Percentiles rank a stretch among this genome's conserved stretches.
These are phyloP conservation scores for Ischnura elegans DNA, from an alignment of 2,888 invertebrate genomes.

Conservation along the genomic window DNA sequence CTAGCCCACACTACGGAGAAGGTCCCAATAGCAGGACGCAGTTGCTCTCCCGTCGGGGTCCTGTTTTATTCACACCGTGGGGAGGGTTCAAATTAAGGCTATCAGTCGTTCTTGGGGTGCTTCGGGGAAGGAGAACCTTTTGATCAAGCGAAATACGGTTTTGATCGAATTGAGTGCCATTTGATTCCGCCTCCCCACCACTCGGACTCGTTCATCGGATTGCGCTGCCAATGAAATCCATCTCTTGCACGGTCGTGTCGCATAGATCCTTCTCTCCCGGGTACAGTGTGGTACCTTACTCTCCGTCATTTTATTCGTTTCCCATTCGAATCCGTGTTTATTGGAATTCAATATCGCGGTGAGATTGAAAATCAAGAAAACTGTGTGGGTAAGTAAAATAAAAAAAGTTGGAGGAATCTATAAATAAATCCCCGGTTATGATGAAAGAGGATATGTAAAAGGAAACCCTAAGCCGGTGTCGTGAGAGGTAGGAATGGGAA, in stretches of 20 bases:
- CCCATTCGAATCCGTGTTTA: not conserved
- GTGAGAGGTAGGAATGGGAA: not conserved
- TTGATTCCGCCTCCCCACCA: not conserved
- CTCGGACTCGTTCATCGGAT: not conserved
- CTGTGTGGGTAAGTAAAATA: too few relatives aligned
- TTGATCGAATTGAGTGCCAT: not conserved
- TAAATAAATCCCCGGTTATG: not conserved
- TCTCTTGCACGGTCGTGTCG: not conserved
- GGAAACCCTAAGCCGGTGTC: not conserved
- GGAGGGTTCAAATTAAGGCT: constrained; percentile 26
- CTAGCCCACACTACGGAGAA: not conserved
- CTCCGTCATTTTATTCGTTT: not conserved
- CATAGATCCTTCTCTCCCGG: not conserved
- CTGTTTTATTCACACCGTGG: constrained; percentile 1
- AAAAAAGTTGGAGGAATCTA: not conserved
- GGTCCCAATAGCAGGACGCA: not conserved
- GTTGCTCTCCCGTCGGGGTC: not conserved
- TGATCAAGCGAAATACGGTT: constrained; percentile 31
- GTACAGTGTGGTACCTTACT: not conserved
- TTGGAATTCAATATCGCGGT: not conserved
- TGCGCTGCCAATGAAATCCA: not conserved
- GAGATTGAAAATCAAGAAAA: constrained; percentile 4
- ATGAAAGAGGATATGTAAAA: not conserved
- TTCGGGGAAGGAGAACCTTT: not conserved
- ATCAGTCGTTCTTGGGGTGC: not conserved